These are phyloP conservation scores for Diglossa cyanea DNA, from an alignment of 2,797 vertebrate genomes.

Conservation along the genomic window DNA sequence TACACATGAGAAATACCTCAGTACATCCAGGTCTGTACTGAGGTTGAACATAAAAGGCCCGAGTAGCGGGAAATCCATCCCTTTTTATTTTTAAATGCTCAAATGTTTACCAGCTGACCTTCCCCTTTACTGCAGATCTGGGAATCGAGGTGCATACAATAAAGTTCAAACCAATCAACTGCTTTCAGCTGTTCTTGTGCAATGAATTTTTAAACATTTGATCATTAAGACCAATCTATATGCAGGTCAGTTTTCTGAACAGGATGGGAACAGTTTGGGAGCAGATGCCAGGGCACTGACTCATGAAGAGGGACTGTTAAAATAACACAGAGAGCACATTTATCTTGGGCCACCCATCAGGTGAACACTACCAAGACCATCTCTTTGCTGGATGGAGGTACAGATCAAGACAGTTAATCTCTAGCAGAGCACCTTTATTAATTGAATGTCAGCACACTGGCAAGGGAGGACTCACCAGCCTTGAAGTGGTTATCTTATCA, in stretches of 20 bases:
- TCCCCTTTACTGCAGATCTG: conserved; percentile 76
- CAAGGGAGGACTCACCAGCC: neutral
- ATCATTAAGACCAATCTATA: conserved; percentile 83
- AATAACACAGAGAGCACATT: conserved; percentile 68
- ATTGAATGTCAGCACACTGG: neutral
- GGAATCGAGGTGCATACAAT: conserved; percentile 80
- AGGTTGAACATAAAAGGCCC: conserved; percentile 59
- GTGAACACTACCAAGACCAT: conserved; percentile 34
- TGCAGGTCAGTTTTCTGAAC: conserved; percentile 81
- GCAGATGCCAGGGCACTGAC: conserved; percentile 78
- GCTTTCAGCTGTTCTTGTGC: conserved; percentile 82
- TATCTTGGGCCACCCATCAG: conserved; percentile 67
- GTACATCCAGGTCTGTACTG: conserved; percentile 27
- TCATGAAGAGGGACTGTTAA: conserved; percentile 70
- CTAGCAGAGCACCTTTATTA: conserved; percentile 21
- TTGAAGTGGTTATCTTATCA: neutral
- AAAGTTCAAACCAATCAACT: conserved; percentile 83
- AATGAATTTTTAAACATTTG: conserved; percentile 83
- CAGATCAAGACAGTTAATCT: conserved; percentile 47
- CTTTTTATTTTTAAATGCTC: conserved; percentile 76
- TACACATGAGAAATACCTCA: conserved; percentile 48
- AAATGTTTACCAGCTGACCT: conserved; percentile 84
- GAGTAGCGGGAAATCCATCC: conserved; percentile 63
- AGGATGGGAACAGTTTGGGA: conserved; percentile 81
- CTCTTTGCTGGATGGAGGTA: conserved; percentile 4